Conservation (phyloP, 2,797 vertebrate genomes). For the Astyanax mexicanus region DNA sequence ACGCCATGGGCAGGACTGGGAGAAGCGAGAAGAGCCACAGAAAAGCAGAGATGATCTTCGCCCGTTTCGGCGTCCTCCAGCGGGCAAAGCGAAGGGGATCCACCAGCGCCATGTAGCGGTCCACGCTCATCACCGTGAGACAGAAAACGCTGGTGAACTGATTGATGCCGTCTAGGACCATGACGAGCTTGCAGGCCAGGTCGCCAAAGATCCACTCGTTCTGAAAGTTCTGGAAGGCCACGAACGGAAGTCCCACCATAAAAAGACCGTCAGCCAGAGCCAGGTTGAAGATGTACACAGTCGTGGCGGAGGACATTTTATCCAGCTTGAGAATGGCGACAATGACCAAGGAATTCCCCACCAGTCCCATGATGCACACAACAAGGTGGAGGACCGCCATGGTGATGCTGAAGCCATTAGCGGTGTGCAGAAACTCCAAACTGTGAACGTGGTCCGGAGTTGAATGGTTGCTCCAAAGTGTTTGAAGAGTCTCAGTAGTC, state of each 20-base stretch:
- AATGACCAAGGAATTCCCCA: conserved; percentile 76
- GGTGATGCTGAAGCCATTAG: conserved; percentile 64
- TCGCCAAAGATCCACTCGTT: conserved; percentile 78
- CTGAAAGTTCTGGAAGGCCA: conserved; percentile 77
- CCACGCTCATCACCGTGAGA: conserved; percentile 80
- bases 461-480: conserved; percentile 51
- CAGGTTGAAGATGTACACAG: conserved; percentile 81
- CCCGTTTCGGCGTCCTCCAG: conserved; percentile 73
- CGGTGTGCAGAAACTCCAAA: conserved; percentile 42
- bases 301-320: conserved; percentile 77
- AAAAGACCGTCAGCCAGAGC: conserved; percentile 82
- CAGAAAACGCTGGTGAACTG: conserved; percentile 84
- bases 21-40: conserved; percentile 80
- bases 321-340: conserved; percentile 75
- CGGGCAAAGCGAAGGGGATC: conserved; percentile 70
- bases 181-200: conserved; percentile 73
- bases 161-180: conserved; percentile 82
- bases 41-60: conserved; percentile 70
- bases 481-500: conserved; percentile 22
- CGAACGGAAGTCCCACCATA: conserved; percentile 81
- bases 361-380: conserved; percentile 75
- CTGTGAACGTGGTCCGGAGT: conserved; percentile 43
- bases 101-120: conserved; percentile 78
- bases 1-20: conserved; percentile 79
- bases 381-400: conserved; percentile 73